Percentiles rank a stretch among this genome's conserved stretches.
Evolutionary conservation across 2,797 vertebrate species (phyloP).

Genomic region (Coranthus polyacanthus): DNA sequence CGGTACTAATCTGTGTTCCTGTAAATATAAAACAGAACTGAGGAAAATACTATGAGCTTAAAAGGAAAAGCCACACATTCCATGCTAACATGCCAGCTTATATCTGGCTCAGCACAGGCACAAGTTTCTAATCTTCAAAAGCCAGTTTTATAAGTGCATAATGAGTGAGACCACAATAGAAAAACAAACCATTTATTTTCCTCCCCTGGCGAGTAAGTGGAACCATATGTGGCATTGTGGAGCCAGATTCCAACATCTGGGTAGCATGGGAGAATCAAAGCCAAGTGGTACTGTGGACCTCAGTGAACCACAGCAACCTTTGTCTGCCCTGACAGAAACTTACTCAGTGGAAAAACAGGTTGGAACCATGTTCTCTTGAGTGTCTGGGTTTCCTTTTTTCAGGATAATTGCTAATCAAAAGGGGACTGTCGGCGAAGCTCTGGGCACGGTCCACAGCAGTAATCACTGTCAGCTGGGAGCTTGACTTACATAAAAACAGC

Average conservation of each 20-base stretch:
- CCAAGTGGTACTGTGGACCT: constrained; percentile 75
- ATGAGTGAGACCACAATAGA: constrained; percentile 84
- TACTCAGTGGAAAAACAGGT: constrained; percentile 72
- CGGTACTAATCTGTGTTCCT: constrained; percentile 73
- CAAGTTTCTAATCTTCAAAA: constrained; percentile 87
- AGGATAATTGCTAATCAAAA: constrained; percentile 85
- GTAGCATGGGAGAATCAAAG: constrained; percentile 77
- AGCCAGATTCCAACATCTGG: constrained; percentile 81
- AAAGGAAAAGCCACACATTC: constrained; percentile 79
- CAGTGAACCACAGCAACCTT: constrained; percentile 75
- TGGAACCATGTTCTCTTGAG: constrained; percentile 70
- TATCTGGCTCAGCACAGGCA: constrained; percentile 76
- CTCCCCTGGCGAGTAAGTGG: constrained; percentile 79
- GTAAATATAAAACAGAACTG: constrained; percentile 70
- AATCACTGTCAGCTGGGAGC: constrained; percentile 81
- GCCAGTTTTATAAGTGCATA: constrained; percentile 83
- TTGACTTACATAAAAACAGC: constrained; percentile 73
- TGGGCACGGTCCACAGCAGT: constrained; percentile 67
- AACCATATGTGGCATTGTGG: constrained; percentile 75
- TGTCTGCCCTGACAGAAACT: constrained; percentile 70
- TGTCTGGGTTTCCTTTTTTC: constrained; percentile 66
- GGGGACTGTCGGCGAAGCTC: constrained; percentile 70
- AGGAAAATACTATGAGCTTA: constrained; percentile 70
- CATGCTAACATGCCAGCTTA: constrained; percentile 80
- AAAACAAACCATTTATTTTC: constrained; percentile 87